Percentiles rank a stretch among this genome's conserved stretches.
Evolutionary conservation across 2,113 vertebrate genomes (phyloP).

Genomic region (Protobothrops flavoviridis): DNA sequence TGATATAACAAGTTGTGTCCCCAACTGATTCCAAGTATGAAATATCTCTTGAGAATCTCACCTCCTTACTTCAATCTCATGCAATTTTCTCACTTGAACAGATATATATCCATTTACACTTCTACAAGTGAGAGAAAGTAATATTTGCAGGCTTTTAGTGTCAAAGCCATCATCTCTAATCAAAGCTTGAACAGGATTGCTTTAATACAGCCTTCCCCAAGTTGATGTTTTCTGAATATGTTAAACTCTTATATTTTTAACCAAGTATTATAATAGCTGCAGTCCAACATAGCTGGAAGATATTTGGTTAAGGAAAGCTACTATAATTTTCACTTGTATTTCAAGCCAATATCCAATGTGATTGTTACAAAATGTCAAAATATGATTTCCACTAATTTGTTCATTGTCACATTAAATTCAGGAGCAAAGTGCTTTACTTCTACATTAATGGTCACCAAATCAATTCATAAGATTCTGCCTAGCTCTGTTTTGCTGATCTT

Average conservation of each 20-base stretch:
- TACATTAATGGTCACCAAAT: neutral
- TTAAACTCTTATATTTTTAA: neutral
- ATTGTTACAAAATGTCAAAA: neutral
- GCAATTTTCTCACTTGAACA: slow-evolving; percentile 25
- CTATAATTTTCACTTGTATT: neutral
- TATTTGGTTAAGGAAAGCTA: neutral
- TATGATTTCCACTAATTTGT: neutral
- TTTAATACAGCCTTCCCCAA: neutral
- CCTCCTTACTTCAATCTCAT: slow-evolving; percentile 4
- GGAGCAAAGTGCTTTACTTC: neutral
- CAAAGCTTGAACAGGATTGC: neutral
- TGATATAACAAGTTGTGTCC: slow-evolving; percentile 32
- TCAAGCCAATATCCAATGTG: slow-evolving; percentile 1
- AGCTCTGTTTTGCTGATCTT: neutral
- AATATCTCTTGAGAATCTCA: neutral
- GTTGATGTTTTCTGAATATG: neutral
- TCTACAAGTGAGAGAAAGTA: slow-evolving; percentile 25
- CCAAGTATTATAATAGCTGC: neutral
- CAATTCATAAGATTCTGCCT: neutral
- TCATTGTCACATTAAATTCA: neutral
- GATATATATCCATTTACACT: slow-evolving; percentile 31
- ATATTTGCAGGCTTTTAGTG: slow-evolving; percentile 33
- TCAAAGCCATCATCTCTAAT: neutral
- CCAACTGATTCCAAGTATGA: neutral
- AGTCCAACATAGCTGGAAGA: neutral